phyloP scores from a whole-genome alignment of 2,797 vertebrate genomes.

The Anguilla megastoma region DNA sequence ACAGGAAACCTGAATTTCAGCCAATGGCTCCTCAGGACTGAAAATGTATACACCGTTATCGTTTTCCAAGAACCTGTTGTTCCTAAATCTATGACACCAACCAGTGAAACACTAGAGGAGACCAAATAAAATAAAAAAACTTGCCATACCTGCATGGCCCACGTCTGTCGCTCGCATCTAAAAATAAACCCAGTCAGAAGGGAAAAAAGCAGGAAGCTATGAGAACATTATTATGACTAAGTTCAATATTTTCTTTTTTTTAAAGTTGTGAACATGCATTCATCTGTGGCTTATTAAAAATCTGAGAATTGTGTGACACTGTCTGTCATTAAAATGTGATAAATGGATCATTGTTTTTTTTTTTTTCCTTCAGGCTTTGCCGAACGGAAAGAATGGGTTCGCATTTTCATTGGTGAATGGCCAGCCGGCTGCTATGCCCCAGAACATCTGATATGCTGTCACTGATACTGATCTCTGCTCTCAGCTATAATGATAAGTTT shows the following conservation, averaged over 20 bases:
- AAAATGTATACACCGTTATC: background rate
- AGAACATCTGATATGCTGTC: background rate
- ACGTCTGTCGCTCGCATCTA: background rate
- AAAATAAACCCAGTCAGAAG: background rate
- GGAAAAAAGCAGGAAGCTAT: background rate
- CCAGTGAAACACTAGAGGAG: conserved; percentile 1
- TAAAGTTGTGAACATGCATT: background rate
- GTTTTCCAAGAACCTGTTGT: conserved; percentile 12
- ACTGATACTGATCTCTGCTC: background rate
- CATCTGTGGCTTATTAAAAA: background rate
- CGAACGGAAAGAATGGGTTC: background rate
- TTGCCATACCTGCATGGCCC: background rate
- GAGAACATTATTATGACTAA: conserved; percentile 5
- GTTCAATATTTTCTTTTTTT: background rate
- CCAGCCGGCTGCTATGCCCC: background rate
- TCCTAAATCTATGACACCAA: background rate
- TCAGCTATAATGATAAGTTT: background rate
- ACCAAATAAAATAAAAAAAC: background rate
- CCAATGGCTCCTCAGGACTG: background rate
- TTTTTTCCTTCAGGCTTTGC: background rate
- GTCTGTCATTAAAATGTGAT: background rate
- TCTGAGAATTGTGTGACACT: background rate
- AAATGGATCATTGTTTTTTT: background rate
- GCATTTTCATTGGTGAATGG: background rate
- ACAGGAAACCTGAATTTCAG: background rate